These are phyloP conservation scores for Luperina nickerlii DNA, from an alignment of 2,888 invertebrate genomes.

Conservation along the genomic window DNA sequence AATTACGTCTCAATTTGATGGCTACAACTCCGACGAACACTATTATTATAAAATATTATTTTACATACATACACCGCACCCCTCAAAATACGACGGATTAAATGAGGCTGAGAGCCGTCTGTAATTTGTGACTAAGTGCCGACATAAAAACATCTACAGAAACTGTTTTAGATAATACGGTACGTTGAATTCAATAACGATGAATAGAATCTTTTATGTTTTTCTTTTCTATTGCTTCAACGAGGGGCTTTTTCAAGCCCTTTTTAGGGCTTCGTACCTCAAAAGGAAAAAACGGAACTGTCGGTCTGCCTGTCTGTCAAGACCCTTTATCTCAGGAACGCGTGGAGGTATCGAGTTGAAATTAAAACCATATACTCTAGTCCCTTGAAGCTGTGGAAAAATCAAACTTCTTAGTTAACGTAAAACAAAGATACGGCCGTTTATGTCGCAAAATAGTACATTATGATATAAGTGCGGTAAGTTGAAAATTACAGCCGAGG, in stretches of 20 bases:
- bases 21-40: background rate
- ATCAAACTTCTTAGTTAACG: too few species aligned
- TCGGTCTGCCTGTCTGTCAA: too few species aligned
- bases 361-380: too few species aligned
- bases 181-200: background rate
- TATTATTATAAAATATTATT: background rate
- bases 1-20: background rate
- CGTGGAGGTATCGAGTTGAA: too few species aligned
- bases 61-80: background rate
- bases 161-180: background rate
- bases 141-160: background rate
- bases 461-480: too few species aligned
- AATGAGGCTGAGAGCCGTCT: background rate
- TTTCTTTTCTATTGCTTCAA: background rate
- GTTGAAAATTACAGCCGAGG: too few species aligned
- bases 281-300: too few species aligned
- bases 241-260: background rate
- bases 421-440: too few species aligned
- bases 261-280: too few species aligned
- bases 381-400: too few species aligned
- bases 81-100: background rate
- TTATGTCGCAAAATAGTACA: too few species aligned
- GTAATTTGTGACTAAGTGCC: background rate
- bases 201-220: background rate
- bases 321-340: too few species aligned